phyloP scores from a whole-genome alignment of 2,113 vertebrate genomes.

The Carollia perspicillata region DNA sequence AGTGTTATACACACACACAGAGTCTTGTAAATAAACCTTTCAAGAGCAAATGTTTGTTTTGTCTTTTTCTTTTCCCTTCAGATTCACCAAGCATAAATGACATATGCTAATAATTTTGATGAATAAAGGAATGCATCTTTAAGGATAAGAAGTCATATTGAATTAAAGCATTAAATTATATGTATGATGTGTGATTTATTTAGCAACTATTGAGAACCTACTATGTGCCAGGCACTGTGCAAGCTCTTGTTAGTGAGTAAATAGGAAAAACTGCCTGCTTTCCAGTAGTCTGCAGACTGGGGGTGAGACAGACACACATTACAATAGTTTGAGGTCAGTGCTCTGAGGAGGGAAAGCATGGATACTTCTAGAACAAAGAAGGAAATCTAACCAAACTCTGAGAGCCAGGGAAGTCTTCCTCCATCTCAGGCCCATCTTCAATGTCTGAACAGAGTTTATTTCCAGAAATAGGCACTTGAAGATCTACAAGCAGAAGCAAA shows the following conservation, averaged over 20 bases:
- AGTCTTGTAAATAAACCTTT: not conserved
- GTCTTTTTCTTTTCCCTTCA: not conserved
- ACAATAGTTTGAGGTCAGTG: not conserved
- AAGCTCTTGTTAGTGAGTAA: not conserved
- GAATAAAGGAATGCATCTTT: not conserved
- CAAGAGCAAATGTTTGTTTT: not conserved
- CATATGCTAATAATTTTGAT: not conserved
- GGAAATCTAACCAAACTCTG: not conserved
- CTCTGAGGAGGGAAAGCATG: not conserved
- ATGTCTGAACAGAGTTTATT: not conserved
- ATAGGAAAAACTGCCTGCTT: not conserved
- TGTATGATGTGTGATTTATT: not conserved
- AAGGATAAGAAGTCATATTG: not conserved
- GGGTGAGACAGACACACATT: not conserved
- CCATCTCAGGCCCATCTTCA: not conserved
- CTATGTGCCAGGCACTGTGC: not conserved
- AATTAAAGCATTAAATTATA: not conserved
- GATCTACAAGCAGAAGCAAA: not conserved
- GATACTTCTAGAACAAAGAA: not conserved
- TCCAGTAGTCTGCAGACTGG: not conserved
- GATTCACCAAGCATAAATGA: not conserved
- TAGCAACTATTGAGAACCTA: not conserved
- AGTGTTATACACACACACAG: not conserved
- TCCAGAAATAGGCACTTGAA: not conserved
- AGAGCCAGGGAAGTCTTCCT: not conserved